Conservation (phyloP, 2,888 invertebrate species). For the Synanthedon andrenaeformis region DNA sequence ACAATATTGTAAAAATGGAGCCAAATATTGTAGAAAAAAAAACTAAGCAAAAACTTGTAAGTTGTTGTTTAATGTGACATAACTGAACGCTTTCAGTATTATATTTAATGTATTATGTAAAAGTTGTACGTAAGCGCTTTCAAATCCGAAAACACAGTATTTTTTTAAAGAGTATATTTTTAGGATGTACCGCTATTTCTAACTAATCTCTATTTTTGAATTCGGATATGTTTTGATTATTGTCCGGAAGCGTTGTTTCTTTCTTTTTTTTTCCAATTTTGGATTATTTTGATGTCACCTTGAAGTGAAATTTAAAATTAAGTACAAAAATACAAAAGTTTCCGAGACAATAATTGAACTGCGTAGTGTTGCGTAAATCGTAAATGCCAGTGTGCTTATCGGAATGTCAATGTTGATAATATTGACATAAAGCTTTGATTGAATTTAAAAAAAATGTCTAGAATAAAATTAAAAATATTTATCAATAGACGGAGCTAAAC, state of each 20-base stretch:
- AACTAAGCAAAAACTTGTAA: constrained; percentile 2
- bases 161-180: constrained; percentile 42
- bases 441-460: no score
- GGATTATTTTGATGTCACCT: background rate
- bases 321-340: constrained; percentile 31
- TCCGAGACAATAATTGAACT: constrained; percentile 21
- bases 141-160: constrained; percentile 39
- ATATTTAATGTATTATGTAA: constrained; percentile 19
- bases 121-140: constrained; percentile 27
- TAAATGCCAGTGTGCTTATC: constrained; percentile 7
- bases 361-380: constrained; percentile 10
- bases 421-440: background rate
- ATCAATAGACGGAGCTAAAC: no score
- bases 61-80: background rate
- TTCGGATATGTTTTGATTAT: constrained; percentile 17
- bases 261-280: background rate
- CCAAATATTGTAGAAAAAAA: constrained; percentile 21
- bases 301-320: constrained; percentile 24
- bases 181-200: constrained; percentile 15
- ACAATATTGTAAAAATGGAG: background rate
- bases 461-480: no score
- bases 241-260: constrained; percentile 2
- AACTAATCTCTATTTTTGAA: constrained; percentile 11
- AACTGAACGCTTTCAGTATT: constrained; percentile 41
- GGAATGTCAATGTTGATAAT: constrained; percentile 5